Evolutionary conservation across 2,113 vertebrate genomes (phyloP).

Genomic region (Myocastor coypus): DNA sequence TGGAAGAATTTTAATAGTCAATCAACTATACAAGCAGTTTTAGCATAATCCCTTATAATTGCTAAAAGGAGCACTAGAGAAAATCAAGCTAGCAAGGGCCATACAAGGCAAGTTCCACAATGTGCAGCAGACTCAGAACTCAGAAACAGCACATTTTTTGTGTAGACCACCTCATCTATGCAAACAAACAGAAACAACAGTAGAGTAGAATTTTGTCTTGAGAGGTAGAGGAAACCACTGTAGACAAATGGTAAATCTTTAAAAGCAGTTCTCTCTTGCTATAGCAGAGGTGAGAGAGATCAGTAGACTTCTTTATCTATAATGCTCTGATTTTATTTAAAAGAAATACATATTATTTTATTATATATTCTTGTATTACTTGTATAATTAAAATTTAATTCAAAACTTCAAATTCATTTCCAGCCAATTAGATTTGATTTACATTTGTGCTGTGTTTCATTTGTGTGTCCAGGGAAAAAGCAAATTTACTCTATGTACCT

Average conservation of each 20-base stretch:
- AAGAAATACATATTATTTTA: constrained; percentile 65
- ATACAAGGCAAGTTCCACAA: neutral
- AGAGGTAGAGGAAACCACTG: neutral
- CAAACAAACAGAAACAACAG: constrained; percentile 18
- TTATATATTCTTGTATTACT: constrained; percentile 68
- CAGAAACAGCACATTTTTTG: neutral
- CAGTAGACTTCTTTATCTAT: constrained; percentile 21
- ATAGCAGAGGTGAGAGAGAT: neutral
- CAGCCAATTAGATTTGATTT: constrained; percentile 71
- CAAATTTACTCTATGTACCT: constrained; percentile 56
- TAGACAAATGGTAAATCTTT: neutral
- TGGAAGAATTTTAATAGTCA: neutral
- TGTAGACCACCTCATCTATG: neutral
- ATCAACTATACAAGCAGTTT: neutral
- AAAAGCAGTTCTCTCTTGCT: neutral
- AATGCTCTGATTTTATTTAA: constrained; percentile 57
- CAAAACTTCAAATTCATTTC: constrained; percentile 70
- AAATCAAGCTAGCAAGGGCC: neutral
- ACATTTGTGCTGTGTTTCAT: constrained; percentile 51
- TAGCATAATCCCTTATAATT: rapidly evolving
- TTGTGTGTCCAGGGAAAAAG: constrained; percentile 61
- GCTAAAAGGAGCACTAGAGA: neutral
- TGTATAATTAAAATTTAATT: constrained; percentile 77
- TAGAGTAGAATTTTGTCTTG: constrained; percentile 10
- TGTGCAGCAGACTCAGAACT: neutral